Evolutionary conservation across 1,140 invertebrate species (phyloP).

Genomic region (Ceratina japonica): DNA sequence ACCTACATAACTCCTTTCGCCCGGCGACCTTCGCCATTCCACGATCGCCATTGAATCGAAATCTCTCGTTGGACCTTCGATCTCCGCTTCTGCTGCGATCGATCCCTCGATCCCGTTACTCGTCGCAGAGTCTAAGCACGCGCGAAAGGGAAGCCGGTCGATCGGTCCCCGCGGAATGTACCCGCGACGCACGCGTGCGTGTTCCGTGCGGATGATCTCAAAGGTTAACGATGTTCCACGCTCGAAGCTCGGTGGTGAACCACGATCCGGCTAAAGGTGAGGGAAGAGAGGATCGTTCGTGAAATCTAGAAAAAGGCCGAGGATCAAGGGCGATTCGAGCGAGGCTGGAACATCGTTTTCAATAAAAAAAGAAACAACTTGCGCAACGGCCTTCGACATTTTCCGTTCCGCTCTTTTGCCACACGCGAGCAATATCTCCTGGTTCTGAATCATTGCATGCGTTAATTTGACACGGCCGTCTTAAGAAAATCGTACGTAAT

Average conservation of each 20-base stretch:
- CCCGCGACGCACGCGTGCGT: slow-evolving; percentile 31
- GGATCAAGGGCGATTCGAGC: slow-evolving; percentile 29
- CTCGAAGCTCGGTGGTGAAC: slow-evolving; percentile 36
- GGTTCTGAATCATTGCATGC: no score
- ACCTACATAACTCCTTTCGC: slow-evolving; percentile 29
- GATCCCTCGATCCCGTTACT: slow-evolving; percentile 59
- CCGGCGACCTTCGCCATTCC: slow-evolving; percentile 59
- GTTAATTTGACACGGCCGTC: no score
- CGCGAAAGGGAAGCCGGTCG: not conserved
- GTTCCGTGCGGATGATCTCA: slow-evolving; percentile 65
- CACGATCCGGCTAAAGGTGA: slow-evolving; percentile 39
- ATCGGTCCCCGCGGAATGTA: slow-evolving; percentile 50
- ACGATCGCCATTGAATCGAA: slow-evolving; percentile 53
- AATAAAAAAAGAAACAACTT: not conserved
- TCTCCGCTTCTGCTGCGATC: slow-evolving; percentile 41
- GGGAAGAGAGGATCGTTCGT: slow-evolving; percentile 14
- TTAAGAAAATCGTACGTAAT: no score
- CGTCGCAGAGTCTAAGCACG: slow-evolving; percentile 19
- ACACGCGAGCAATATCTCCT: no score
- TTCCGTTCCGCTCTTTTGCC: not conserved
- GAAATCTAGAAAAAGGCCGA: slow-evolving; percentile 41
- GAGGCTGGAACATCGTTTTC: not conserved
- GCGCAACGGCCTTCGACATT: slow-evolving; percentile 22
- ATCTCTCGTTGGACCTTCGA: slow-evolving; percentile 56
- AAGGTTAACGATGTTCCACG: slow-evolving; percentile 72